Evolutionary conservation across 1,140 invertebrate genomes (phyloP), one percentile per base, ranked within the genome.

Genomic region (Lasaia peninsularis): DNA sequence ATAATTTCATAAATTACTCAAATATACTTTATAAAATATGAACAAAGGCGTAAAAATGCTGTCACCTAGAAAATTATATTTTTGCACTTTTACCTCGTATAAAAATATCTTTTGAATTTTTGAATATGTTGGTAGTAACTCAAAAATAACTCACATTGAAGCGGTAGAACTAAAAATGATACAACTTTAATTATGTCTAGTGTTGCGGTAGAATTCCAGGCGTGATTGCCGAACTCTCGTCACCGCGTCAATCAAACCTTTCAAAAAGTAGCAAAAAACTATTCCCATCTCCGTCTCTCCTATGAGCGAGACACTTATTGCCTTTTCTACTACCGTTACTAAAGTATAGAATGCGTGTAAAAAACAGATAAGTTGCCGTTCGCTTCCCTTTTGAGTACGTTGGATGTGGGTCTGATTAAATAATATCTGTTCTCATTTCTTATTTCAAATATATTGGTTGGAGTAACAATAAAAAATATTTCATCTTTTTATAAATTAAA

Each of bases 331-430:
- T 62, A 76, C 72, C 79, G 73, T 78, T 71, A 78, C 75, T 69
- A 76, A 81, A 75, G 58, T 63, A 50, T 69, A 75, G 73, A 82
- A 82, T 82, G 75, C 77, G 70, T 68, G 66, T 72, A 79, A 81
- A 81, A 81, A 80, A 73, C 62, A 52, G 49, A 62, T 63, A 63
- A 65, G 65, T 62, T 73, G 66, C 63, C 21, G 33, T 20, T 54
- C 52, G 67, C 68, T 73, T 80, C 67, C 71, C 66, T 76, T 78
- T 73, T 67, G 64, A 70, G 64, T 52, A 40, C 37, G 37, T 40
- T 18, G 48, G 31, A 44, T 63, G 63, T 69, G 54, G 21, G 57
- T 52, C 21, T 44, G 35, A 59, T 58, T 37, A 51, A 40, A 35
- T 51, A 37, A 31, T 16, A 16, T 58, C 35, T 50, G 33, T n/a